phyloP scores from a whole-genome alignment of 2,888 invertebrate genomes.

The Drosophila seclusa region DNA sequence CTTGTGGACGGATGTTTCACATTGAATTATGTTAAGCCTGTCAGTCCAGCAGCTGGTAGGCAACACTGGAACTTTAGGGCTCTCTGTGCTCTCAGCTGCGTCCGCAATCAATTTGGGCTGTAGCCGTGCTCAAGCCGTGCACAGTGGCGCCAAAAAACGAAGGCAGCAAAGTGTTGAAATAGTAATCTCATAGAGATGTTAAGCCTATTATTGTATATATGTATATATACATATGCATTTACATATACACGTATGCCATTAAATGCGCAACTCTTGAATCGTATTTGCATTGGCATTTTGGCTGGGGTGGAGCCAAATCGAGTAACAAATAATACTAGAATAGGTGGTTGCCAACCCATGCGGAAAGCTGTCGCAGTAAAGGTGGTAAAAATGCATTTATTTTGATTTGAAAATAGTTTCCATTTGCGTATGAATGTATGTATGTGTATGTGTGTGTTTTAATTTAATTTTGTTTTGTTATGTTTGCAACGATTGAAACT shows the following conservation, averaged over 20 bases:
- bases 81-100: conserved; percentile 31
- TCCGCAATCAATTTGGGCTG: conserved; percentile 16
- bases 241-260: neutral
- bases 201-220: neutral
- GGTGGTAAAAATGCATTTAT: conserved; percentile 18
- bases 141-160: conserved; percentile 49
- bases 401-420: conserved; percentile 3
- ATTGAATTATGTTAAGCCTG: conserved; percentile 35
- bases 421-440: neutral
- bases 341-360: neutral
- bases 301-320: neutral
- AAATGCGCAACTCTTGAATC: neutral
- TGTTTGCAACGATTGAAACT: conserved; percentile 35
- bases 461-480: conserved; percentile 28
- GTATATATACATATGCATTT: neutral
- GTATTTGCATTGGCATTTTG: neutral
- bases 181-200: conserved; percentile 27
- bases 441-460: neutral
- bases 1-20: conserved; percentile 25
- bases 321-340: neutral
- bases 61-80: conserved; percentile 26
- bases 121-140: conserved; percentile 21
- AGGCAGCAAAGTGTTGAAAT: conserved; percentile 22
- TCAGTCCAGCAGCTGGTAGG: conserved; percentile 54
- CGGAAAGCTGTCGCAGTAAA: neutral